phyloP scores from a whole-genome alignment of 2,113 vertebrate genomes.

The Polypterus bichir region DNA sequence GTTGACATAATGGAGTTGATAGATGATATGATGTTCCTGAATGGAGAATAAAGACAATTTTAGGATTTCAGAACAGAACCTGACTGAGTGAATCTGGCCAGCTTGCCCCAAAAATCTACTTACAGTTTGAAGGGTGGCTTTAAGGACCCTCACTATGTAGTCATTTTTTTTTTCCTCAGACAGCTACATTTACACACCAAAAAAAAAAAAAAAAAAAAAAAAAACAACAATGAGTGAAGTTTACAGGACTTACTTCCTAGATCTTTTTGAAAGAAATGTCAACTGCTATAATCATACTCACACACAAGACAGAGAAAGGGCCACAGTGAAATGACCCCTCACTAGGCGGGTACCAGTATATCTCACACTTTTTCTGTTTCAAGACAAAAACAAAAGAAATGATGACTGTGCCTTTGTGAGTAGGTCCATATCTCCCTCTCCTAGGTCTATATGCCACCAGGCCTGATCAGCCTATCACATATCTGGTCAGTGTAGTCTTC shows the following conservation, averaged over 20 bases:
- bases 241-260: background rate
- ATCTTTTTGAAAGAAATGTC: no score
- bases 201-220: conserved; percentile 21
- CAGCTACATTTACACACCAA: conserved; percentile 46
- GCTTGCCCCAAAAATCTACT: conserved; percentile 27
- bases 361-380: conserved; percentile 85
- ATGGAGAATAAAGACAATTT: conserved; percentile 13
- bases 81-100: background rate
- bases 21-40: conserved; percentile 53
- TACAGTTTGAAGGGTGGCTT: conserved; percentile 61
- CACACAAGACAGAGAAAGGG: conserved; percentile 68
- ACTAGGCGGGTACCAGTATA: conserved; percentile 68
- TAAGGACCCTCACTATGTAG: conserved; percentile 67
- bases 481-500: no score
- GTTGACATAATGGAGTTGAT: conserved; percentile 85
- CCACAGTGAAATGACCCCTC: conserved; percentile 45
- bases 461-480: no score
- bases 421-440: no score
- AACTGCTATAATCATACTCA: conserved; percentile 51
- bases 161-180: conserved; percentile 67
- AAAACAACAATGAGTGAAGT: conserved; percentile 12
- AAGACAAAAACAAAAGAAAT: conserved; percentile 23
- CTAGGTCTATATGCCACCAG: no score
- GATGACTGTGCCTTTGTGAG: background rate
- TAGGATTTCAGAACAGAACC: background rate